phyloP scores from a whole-genome alignment of 2,113 vertebrate species.

The human (Homo sapiens) region DNA sequence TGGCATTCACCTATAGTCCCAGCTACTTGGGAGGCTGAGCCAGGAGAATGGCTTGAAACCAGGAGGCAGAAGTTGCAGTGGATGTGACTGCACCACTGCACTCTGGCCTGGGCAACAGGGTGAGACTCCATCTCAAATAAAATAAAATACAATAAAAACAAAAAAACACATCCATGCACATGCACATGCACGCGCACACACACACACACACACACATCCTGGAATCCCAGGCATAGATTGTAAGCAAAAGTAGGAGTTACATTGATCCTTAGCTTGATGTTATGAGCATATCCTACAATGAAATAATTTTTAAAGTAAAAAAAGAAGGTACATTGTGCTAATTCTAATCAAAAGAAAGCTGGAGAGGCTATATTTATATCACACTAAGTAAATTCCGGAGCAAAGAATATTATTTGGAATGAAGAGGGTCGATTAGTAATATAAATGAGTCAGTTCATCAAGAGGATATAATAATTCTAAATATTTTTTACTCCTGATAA shows the following conservation, averaged over 20 bases:
- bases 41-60: too few species aligned
- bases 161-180: not conserved
- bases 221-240: not conserved
- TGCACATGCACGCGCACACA: accelerated
- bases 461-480: not conserved
- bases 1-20: too few species aligned
- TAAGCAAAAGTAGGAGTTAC: not conserved
- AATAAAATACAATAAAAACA: too few species aligned
- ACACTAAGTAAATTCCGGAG: not conserved
- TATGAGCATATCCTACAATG: not conserved
- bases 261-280: not conserved
- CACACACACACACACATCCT: not conserved
- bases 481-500: not conserved
- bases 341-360: not conserved
- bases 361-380: not conserved
- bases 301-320: conserved; percentile 5
- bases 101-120: too few species aligned
- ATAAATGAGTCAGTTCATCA: not conserved
- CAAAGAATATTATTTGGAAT: not conserved
- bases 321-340: not conserved
- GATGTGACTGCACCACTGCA: accelerated
- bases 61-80: too few species aligned
- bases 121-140: too few species aligned
- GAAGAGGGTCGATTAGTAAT: not conserved
- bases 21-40: too few species aligned